Conservation (phyloP, 1,140 invertebrate genomes). For the Wiebesia pumilae region DNA sequence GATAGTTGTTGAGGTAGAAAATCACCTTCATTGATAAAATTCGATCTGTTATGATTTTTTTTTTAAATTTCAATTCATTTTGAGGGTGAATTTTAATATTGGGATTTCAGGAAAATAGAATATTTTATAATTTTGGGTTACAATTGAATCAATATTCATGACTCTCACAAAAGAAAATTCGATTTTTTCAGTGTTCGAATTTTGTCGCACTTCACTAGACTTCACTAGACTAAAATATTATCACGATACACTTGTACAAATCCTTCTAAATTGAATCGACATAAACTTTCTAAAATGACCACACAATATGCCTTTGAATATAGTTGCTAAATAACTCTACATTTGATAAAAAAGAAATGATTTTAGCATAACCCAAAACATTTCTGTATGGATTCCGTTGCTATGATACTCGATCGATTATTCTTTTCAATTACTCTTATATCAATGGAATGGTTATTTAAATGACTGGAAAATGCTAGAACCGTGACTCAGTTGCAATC, state of each 20-base stretch:
- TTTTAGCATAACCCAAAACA: neutral
- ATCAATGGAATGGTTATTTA: conserved; percentile 36
- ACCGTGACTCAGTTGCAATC: neutral
- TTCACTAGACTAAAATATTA: no score
- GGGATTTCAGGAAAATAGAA: no score
- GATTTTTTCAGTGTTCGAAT: no score
- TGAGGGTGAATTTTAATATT: no score
- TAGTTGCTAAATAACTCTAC: neutral
- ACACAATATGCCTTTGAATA: neutral
- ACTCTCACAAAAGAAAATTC: no score
- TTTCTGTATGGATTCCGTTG: neutral
- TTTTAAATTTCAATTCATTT: no score
- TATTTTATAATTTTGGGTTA: no score
- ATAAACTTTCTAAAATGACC: conserved; percentile 2
- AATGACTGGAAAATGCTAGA: conserved; percentile 1
- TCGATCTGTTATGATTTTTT: no score
- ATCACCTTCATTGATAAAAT: no score
- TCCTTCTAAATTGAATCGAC: neutral
- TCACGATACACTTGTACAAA: neutral
- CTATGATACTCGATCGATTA: neutral
- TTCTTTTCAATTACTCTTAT: conserved; percentile 26
- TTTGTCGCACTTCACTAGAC: no score
- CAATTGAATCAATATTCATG: no score
- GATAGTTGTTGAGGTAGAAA: no score
- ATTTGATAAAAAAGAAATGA: neutral